Base-by-base conservation (phyloP, 2,797 vertebrate species). In the Pagetopsis macropterus region DNA sequence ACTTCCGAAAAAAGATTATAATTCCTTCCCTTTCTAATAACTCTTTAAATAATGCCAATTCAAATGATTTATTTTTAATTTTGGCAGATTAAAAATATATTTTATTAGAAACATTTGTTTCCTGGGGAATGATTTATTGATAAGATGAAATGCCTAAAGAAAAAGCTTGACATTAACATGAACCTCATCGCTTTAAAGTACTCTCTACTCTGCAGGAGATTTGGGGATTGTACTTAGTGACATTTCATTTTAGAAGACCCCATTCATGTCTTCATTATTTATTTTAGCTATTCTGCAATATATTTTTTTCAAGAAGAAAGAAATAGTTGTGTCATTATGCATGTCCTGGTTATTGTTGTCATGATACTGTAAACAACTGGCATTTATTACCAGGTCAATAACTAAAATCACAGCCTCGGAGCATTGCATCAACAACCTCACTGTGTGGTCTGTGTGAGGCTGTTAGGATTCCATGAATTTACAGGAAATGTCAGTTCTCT, bases 401-500 rank as follows among this genome's bases (percentile, higher is more conserved):
- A 62, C 8, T 40, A 41, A 37, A 43, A 15, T 45, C 4, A 21
- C 5, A 49, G 50, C 44, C 10, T 0, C 12, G n/a, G 9, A 44
- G 2, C 16, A 37, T 45, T 3, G 33, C 3, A 37, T 37, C 33
- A 37, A 37, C 33, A 37, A 7, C 33, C 33, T 37, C 7, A 37
- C 33, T 37, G 50, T 66, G 77, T 70, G 60, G 50, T 76, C 76
- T 75, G 14, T 5, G 44, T 81, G 82, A 70, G 45, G 45, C 74
- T 9, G 9, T 83, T 58, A 76, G 70, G 64, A 76, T 1, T 58
- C 31, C 23, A 3, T 50, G 3, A 41, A 45, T 44, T 56, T 59
- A 13, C 5, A 46, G 85, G 83, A 83, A 83, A 81, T 83, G 73
- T 50, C 75, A 73, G 23, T 5, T 69, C 46, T 69, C 52, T 60